These are phyloP conservation scores for Hypsopygia costalis DNA, from an alignment of 2,888 invertebrate genomes.

Conservation along the genomic window DNA sequence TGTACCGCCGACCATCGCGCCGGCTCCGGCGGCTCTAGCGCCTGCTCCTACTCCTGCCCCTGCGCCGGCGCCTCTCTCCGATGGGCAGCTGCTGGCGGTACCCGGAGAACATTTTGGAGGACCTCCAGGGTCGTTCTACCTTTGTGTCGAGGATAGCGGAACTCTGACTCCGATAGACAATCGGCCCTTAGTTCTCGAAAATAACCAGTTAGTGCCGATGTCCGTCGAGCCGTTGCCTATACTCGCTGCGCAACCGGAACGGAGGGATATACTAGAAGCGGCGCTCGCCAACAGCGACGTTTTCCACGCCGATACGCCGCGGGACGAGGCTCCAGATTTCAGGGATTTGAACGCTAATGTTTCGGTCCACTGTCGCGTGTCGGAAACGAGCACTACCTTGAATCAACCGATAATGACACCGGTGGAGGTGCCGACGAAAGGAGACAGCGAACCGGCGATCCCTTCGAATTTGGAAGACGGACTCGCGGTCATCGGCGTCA, in stretches of 20 bases:
- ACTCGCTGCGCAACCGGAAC: conserved; percentile 55
- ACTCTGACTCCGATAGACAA: conserved; percentile 87
- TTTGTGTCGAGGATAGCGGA: conserved; percentile 87
- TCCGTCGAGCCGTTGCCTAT: conserved; percentile 45
- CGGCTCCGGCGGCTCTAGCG: conserved; percentile 45
- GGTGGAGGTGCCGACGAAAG: conserved; percentile 84
- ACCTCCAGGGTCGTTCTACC: conserved; percentile 85
- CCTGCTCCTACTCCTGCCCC: conserved; percentile 24
- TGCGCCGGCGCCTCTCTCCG: conserved; percentile 58
- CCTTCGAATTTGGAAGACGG: conserved; percentile 75
- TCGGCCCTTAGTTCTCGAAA: conserved; percentile 80
- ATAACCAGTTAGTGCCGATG: conserved; percentile 73
- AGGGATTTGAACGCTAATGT: conserved; percentile 80
- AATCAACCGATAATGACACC: conserved; percentile 92
- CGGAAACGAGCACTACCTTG: conserved; percentile 87
- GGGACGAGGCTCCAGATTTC: conserved; percentile 81
- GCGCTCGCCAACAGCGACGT: conserved; percentile 88
- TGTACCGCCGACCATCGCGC: conserved; percentile 21
- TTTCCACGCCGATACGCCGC: conserved; percentile 79
- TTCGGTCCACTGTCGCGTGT: conserved; percentile 81
- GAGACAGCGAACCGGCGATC: conserved; percentile 44
- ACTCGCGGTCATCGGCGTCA: conserved; percentile 80
- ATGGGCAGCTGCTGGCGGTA: conserved; percentile 85
- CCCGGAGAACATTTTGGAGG: conserved; percentile 88
- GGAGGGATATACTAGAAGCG: conserved; percentile 87